Base-by-base conservation (phyloP, 2,888 invertebrate species). In the Crocallis elinguaria region DNA sequence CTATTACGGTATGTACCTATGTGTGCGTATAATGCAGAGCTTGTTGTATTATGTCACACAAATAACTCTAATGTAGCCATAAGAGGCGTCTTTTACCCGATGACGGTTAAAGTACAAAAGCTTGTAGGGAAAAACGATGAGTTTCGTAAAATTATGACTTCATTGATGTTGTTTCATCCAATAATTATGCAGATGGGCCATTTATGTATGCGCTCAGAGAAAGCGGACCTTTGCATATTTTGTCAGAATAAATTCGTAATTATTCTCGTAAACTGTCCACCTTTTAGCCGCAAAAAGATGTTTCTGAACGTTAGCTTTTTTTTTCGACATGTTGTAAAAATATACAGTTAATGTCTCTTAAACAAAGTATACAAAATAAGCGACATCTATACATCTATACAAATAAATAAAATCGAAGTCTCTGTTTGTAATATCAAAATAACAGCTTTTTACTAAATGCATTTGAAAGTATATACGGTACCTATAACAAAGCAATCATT, bases 71-170 rank as follows among this genome's bases (percentile, higher is more conserved):
- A 85, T 80, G 77, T 70, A 64, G 71, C 75, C 75, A 81, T 80
- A 78, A 71, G 75, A 65, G 75, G 65, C 68, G 67, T 66, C 74
- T 77, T 83, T 85, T 75, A 75, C 68, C 67, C 75, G 77, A 88
- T 80, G 82, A 71, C 73, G 73, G 75, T 65, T 63, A 69, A 73
- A 88, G 88, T 88, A 82, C 69, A 74, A 77, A 84, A 74, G 73
- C 86, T 75, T 86, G 88, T 88, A 78, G 76, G 75, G 69, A 71
- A 73, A 70, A 70, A 75, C 69, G 58, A 62, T 42, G 42, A 21
- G 35, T 35, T 49, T 43, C 19, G 32, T 50, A 39, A 49, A 54
- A 58, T 62, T 57, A 58, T 53, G 23, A 30, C 57, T 52, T 51
- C 54, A 57, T 62, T 59, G 49, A 54, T 35, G 43, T 45, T 39